These are phyloP conservation scores for Silvanus unidentatus DNA, from an alignment of 2,888 invertebrate genomes.

Conservation along the genomic window DNA sequence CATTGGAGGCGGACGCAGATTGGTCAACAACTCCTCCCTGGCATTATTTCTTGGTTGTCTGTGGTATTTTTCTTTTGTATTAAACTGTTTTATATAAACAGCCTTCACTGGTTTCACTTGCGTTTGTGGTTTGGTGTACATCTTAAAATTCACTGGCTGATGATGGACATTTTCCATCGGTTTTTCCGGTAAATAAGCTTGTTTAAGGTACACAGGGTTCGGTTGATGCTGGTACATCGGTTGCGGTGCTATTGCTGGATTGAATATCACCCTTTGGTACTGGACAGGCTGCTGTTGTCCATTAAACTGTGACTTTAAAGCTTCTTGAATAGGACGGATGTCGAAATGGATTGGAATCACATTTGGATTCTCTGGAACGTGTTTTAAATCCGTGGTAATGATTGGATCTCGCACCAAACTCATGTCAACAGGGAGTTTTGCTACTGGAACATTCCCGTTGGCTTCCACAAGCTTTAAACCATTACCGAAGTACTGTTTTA, in stretches of 20 bases:
- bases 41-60: background rate
- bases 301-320: slow-evolving; percentile 3
- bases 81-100: background rate
- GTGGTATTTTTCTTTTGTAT: background rate
- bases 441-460: background rate
- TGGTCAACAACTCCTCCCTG: background rate
- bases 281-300: background rate
- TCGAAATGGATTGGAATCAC: slow-evolving; percentile 7
- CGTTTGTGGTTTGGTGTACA: slow-evolving; percentile 2
- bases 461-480: background rate
- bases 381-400: slow-evolving; percentile 3
- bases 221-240: slow-evolving; percentile 1
- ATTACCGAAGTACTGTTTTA: background rate
- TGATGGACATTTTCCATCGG: background rate
- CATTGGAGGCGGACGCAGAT: slow-evolving; percentile 3
- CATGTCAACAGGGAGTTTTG: slow-evolving; percentile 5
- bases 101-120: background rate
- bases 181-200: too few species aligned
- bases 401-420: slow-evolving; percentile 6
- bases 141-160: background rate
- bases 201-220: too few species aligned
- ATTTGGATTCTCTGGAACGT: slow-evolving; percentile 2
- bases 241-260: too few species aligned
- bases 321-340: slow-evolving; percentile 4
- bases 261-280: background rate